Evolutionary conservation across 2,797 vertebrate genomes (phyloP).

Genomic region (Argya squamiceps): DNA sequence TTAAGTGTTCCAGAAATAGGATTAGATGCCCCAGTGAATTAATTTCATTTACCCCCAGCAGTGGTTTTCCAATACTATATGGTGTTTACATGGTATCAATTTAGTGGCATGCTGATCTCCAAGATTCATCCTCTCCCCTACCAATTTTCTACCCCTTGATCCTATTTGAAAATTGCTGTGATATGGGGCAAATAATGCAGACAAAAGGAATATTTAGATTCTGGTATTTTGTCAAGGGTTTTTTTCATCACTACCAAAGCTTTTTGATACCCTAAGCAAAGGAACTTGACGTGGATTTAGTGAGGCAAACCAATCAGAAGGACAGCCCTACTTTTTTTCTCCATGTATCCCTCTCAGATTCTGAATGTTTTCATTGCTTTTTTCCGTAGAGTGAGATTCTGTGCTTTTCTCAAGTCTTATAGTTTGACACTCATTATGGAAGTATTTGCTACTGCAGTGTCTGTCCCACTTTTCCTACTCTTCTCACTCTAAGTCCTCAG

Average conservation of each 20-base stretch:
- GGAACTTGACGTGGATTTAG: not conserved
- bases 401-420: not conserved
- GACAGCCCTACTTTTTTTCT: not conserved
- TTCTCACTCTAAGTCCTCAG: not conserved
- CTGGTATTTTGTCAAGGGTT: not conserved
- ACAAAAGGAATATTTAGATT: constrained; percentile 50
- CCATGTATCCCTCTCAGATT: not conserved
- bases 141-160: constrained; percentile 72
- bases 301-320: not conserved
- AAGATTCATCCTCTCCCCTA: constrained; percentile 65
- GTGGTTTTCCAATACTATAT: constrained; percentile 77
- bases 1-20: constrained; percentile 83
- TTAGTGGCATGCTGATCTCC: constrained; percentile 79
- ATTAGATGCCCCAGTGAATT: constrained; percentile 85
- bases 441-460: not conserved
- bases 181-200: constrained; percentile 7
- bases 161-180: constrained; percentile 54
- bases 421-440: not conserved
- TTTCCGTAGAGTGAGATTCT: not conserved
- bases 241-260: not conserved
- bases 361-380: not conserved
- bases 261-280: not conserved
- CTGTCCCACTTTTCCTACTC: not conserved
- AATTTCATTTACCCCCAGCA: constrained; percentile 82
- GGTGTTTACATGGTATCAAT: constrained; percentile 80